phyloP scores from a whole-genome alignment of 2,888 invertebrate genomes.

The Leptinotarsa rubiginosa region DNA sequence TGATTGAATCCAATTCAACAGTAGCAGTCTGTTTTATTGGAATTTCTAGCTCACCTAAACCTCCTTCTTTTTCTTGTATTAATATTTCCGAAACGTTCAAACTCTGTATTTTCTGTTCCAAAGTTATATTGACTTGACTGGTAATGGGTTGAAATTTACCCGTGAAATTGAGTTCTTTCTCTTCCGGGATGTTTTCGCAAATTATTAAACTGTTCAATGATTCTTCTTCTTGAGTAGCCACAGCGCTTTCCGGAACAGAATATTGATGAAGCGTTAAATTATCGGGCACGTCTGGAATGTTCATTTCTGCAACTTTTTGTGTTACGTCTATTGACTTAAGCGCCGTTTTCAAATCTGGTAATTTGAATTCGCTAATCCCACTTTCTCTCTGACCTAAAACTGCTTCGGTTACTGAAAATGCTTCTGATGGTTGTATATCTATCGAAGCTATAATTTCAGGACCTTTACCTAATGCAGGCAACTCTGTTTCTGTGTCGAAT shows the following conservation, averaged over 20 bases:
- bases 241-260: constrained; percentile 54
- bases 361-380: constrained; percentile 57
- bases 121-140: constrained; percentile 65
- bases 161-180: constrained; percentile 68
- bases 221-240: constrained; percentile 65
- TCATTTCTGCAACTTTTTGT: constrained; percentile 64
- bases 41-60: constrained; percentile 51
- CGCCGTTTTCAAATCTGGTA: constrained; percentile 60
- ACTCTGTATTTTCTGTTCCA: constrained; percentile 68
- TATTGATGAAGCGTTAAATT: constrained; percentile 52
- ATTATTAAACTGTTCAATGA: constrained; percentile 67
- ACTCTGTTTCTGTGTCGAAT: constrained; percentile 65
- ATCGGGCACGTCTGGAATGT: constrained; percentile 55
- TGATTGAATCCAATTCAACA: constrained; percentile 60
- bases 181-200: constrained; percentile 66
- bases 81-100: constrained; percentile 63
- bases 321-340: constrained; percentile 55
- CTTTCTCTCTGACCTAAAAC: constrained; percentile 66
- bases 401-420: constrained; percentile 64
- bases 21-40: constrained; percentile 61
- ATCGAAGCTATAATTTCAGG: constrained; percentile 66
- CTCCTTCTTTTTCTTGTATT: constrained; percentile 61
- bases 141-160: constrained; percentile 67
- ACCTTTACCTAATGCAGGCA: constrained; percentile 46
- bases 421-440: constrained; percentile 63